Percentiles rank a stretch among this genome's conserved stretches.
Conservation (phyloP, 2,888 invertebrate species). For the Melanotus villosus region DNA sequence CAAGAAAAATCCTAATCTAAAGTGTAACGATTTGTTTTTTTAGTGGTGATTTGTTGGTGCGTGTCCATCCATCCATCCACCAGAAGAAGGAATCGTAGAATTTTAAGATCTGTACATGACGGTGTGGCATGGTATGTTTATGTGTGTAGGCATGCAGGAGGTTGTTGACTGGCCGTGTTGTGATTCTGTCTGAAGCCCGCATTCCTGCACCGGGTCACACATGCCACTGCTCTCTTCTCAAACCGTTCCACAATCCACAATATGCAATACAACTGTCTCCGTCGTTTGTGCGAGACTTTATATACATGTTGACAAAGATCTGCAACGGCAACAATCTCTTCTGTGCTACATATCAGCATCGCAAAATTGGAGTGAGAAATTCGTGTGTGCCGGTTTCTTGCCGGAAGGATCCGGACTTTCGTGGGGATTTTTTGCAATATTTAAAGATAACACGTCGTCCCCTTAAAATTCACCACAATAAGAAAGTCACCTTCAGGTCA, state of each 20-base stretch:
- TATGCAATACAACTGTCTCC: constrained; percentile 35
- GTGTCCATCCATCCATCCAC: too few relatives aligned
- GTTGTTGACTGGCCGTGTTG: constrained; percentile 65
- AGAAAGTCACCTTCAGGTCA: too few relatives aligned
- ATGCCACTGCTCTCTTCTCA: constrained; percentile 49
- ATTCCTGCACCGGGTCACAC: constrained; percentile 63
- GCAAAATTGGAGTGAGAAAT: background rate
- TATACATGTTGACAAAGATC: constrained; percentile 23
- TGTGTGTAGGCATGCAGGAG: constrained; percentile 55
- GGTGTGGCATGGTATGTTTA: constrained; percentile 43
- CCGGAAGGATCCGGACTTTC: constrained; percentile 9
- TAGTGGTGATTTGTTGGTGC: too few relatives aligned
- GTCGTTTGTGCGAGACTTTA: constrained; percentile 15
- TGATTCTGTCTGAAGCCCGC: constrained; percentile 65
- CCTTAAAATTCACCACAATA: background rate
- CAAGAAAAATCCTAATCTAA: too few relatives aligned
- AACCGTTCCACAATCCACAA: constrained; percentile 35
- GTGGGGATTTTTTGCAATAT: background rate
- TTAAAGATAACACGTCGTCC: background rate
- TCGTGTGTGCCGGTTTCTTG: background rate
- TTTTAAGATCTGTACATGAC: background rate
- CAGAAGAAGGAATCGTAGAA: background rate
- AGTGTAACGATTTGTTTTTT: too few relatives aligned
- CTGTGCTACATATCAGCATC: constrained; percentile 5
- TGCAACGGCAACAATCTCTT: constrained; percentile 3